phyloP scores from a whole-genome alignment of 2,113 vertebrate genomes.

The Malurus cyaneus region DNA sequence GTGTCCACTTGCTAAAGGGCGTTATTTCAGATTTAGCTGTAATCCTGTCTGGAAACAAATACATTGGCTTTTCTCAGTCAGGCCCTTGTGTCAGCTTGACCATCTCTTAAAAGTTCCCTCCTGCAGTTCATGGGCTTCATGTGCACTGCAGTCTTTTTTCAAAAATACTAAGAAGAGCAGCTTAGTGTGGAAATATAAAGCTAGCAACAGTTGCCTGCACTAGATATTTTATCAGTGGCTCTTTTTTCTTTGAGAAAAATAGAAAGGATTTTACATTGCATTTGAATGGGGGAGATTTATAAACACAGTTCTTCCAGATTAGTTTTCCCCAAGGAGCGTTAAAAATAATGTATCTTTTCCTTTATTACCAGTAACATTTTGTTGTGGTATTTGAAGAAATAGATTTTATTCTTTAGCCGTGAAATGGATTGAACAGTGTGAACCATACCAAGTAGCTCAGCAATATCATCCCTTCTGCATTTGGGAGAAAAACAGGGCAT shows the following conservation, averaged over 20 bases:
- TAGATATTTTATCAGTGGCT: background rate
- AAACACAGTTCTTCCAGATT: background rate
- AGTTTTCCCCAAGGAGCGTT: background rate
- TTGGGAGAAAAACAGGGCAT: background rate
- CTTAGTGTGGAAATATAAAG: background rate
- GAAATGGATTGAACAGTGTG: background rate
- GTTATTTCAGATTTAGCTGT: conserved; percentile 12
- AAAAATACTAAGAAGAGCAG: background rate
- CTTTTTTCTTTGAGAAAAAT: background rate
- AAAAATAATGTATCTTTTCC: background rate
- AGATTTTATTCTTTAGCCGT: background rate
- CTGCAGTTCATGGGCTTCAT: background rate
- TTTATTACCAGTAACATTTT: background rate
- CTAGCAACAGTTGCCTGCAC: background rate
- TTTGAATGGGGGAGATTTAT: background rate
- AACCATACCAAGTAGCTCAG: background rate
- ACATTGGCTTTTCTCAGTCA: background rate
- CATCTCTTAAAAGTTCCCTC: conserved; percentile 27
- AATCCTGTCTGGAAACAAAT: conserved; percentile 12
- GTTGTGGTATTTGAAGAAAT: background rate
- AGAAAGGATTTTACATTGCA: background rate
- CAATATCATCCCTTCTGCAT: background rate
- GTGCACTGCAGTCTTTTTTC: background rate
- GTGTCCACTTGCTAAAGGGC: background rate
- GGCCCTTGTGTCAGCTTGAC: background rate